These are phyloP conservation scores for Dendrolimus pini DNA, from an alignment of 2,888 invertebrate genomes.

Conservation along the genomic window DNA sequence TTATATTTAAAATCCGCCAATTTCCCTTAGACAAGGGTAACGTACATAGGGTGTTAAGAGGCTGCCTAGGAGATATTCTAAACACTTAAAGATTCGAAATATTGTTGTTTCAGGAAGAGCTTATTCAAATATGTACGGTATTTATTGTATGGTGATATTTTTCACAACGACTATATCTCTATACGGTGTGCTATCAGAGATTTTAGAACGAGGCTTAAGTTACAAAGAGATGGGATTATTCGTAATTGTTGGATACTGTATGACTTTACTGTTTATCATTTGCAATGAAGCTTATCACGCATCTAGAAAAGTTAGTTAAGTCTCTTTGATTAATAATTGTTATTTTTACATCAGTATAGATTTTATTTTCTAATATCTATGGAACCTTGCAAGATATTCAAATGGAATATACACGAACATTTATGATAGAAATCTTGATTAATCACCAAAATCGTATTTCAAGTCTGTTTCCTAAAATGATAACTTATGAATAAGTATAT, in stretches of 20 bases:
- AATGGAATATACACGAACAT: too few species aligned
- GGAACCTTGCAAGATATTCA: too few species aligned
- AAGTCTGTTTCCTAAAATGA: too few species aligned
- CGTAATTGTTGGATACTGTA: constrained; percentile 83
- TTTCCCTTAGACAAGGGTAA: too few species aligned
- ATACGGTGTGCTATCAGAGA: constrained; percentile 83
- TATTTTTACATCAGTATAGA: not conserved
- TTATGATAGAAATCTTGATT: too few species aligned
- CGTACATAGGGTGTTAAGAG: too few species aligned
- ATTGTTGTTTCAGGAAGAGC: constrained; percentile 67
- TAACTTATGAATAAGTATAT: too few species aligned
- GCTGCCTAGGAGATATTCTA: too few species aligned
- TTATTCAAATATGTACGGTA: constrained; percentile 86
- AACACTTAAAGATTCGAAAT: too few species aligned
- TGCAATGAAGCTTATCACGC: constrained; percentile 85
- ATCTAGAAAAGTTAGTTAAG: constrained; percentile 70
- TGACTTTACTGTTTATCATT: constrained; percentile 82
- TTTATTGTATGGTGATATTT: constrained; percentile 84
- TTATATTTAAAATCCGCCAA: too few species aligned
- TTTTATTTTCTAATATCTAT: not conserved
- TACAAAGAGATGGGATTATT: constrained; percentile 84
- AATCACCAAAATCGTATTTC: too few species aligned
- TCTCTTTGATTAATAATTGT: not conserved
- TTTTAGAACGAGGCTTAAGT: constrained; percentile 82
- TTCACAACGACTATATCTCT: constrained; percentile 84